Conservation (phyloP, 2,113 vertebrate genomes). For the Sinocyclocheilus anshuiensis region DNA sequence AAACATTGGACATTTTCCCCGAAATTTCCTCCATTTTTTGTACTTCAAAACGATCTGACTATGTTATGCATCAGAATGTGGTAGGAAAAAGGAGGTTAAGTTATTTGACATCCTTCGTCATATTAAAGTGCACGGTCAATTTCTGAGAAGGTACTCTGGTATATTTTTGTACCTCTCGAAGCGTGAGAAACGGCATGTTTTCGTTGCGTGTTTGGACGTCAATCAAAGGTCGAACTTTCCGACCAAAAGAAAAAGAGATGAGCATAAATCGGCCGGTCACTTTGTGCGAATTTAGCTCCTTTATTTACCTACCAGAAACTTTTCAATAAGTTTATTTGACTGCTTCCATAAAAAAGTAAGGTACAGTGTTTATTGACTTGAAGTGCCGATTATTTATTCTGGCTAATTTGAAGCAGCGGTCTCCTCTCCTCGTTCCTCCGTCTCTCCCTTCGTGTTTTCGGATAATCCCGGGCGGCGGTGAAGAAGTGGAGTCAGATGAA, state of each 20-base stretch:
- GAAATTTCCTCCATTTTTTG: background rate
- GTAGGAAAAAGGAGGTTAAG: background rate
- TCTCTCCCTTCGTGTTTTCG: slow-evolving; percentile 50
- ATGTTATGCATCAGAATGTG: background rate
- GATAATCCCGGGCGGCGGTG: slow-evolving; percentile 70
- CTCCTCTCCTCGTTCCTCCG: slow-evolving; percentile 39
- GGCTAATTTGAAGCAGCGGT: slow-evolving; percentile 78
- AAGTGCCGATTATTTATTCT: slow-evolving; percentile 75
- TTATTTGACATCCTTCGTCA: background rate
- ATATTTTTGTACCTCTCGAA: background rate
- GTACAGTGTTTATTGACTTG: slow-evolving; percentile 68
- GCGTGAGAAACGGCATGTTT: background rate
- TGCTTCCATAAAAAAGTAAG: slow-evolving; percentile 72
- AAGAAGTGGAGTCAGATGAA: slow-evolving; percentile 62
- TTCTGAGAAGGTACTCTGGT: background rate
- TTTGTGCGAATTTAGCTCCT: slow-evolving; percentile 58
- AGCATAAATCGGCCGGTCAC: background rate
- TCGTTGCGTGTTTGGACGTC: background rate
- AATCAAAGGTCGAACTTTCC: background rate
- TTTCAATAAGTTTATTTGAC: slow-evolving; percentile 74
- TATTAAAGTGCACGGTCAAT: background rate
- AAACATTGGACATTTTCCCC: background rate
- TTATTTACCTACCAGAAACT: slow-evolving; percentile 53
- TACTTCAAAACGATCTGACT: background rate
- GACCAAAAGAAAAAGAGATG: background rate